Conservation (phyloP, 2,797 vertebrate genomes). For the Neosalanx taihuensis region DNA sequence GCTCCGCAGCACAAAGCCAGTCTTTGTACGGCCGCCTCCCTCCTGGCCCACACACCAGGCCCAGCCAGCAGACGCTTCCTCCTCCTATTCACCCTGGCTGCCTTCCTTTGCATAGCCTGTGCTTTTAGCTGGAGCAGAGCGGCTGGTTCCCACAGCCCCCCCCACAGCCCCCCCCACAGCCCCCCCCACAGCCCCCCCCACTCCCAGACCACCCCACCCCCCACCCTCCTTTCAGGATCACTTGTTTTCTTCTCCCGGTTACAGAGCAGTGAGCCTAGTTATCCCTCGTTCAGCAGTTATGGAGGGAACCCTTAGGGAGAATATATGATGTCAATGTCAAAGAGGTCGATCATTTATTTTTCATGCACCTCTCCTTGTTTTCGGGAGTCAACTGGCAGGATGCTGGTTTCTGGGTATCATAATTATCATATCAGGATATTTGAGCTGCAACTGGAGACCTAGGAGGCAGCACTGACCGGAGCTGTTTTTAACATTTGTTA, state of each 20-base stretch:
- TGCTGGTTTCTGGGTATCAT: constrained; percentile 69
- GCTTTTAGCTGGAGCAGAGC: constrained; percentile 67
- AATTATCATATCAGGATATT: constrained; percentile 75
- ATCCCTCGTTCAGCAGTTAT: constrained; percentile 37
- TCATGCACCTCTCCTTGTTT: constrained; percentile 53
- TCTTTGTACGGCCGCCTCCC: constrained; percentile 78
- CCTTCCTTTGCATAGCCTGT: constrained; percentile 73
- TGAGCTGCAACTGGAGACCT: constrained; percentile 62
- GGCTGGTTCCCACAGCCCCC: constrained; percentile 65
- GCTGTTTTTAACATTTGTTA: constrained; percentile 52
- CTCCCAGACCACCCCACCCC: constrained; percentile 62
- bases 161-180: constrained; percentile 57
- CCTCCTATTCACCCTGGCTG: constrained; percentile 73
- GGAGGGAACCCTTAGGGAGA: neutral
- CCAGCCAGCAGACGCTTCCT: constrained; percentile 81
- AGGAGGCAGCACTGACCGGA: constrained; percentile 55
- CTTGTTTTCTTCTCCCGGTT: constrained; percentile 37
- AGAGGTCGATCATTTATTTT: constrained; percentile 63
- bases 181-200: constrained; percentile 57
- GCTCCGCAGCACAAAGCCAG: constrained; percentile 71
- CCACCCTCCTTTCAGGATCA: constrained; percentile 67
- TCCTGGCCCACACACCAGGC: constrained; percentile 83
- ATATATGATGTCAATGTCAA: constrained; percentile 56
- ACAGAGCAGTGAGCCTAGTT: constrained; percentile 44
- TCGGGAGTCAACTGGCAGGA: constrained; percentile 59